A percentile compares a stretch with the other conserved stretches of the same genome.
phyloP scores from a whole-genome alignment of 2,797 vertebrate genomes.

The Chelon labrosus region DNA sequence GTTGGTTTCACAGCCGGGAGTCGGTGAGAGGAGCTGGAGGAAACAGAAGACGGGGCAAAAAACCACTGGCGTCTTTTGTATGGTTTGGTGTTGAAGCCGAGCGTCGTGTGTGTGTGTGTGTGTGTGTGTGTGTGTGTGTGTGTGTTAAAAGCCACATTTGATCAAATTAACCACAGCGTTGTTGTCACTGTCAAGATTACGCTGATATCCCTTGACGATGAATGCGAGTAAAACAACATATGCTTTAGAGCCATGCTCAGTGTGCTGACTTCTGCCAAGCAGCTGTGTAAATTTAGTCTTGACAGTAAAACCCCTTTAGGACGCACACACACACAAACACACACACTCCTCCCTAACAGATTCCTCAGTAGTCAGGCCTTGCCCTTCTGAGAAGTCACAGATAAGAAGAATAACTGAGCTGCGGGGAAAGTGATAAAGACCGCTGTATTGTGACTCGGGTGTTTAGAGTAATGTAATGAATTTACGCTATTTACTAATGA shows the following conservation, averaged over 20 bases:
- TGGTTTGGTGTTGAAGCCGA: too few species aligned
- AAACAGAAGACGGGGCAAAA: too few species aligned
- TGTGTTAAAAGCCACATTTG: neutral
- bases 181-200: too few species aligned
- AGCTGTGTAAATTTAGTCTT: slow-evolving; percentile 51
- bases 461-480: too few species aligned
- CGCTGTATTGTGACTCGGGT: neutral
- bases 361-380: slow-evolving; percentile 43
- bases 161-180: neutral
- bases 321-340: slow-evolving; percentile 10
- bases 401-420: slow-evolving; percentile 19
- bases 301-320: slow-evolving; percentile 26
- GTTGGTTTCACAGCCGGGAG: slow-evolving; percentile 24
- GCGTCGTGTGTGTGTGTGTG: neutral
- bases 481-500: neutral
- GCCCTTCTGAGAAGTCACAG: slow-evolving; percentile 3
- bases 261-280: slow-evolving; percentile 37
- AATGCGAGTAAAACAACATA: neutral
- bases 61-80: too few species aligned
- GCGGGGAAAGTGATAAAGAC: neutral
- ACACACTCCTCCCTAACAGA: slow-evolving; percentile 17
- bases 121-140: neutral
- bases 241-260: slow-evolving; percentile 8
- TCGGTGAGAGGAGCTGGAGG: neutral
- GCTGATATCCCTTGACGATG: neutral